These are phyloP conservation scores for Mallateleia sp. DNA, from an alignment of 2,888 invertebrate genomes.

Conservation along the genomic window DNA sequence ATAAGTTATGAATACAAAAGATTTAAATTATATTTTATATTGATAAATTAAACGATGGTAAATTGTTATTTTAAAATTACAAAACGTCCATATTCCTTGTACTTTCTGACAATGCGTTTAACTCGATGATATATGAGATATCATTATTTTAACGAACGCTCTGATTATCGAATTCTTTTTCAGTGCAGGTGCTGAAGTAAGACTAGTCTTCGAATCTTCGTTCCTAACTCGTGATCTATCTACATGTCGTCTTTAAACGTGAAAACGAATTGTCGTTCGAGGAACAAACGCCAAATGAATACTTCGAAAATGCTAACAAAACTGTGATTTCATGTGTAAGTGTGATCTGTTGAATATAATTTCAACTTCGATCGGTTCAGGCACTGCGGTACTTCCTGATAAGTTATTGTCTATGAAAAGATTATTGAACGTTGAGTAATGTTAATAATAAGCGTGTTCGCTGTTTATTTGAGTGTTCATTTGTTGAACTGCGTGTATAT, in stretches of 20 bases:
- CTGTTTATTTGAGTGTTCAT: constrained; percentile 35
- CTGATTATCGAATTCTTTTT: not conserved
- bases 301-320: constrained; percentile 31
- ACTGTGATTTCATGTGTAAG: constrained; percentile 49
- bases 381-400: constrained; percentile 30
- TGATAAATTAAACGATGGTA: too few species aligned
- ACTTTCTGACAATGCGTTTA: too few species aligned
- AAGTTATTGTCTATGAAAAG: constrained; percentile 35
- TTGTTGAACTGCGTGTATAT: constrained; percentile 38
- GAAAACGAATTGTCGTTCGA: constrained; percentile 22
- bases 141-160: too few species aligned
- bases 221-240: constrained; percentile 53
- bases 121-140: too few species aligned
- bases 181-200: not conserved
- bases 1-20: too few species aligned
- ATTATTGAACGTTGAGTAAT: constrained; percentile 46
- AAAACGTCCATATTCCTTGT: too few species aligned
- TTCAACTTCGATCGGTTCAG: constrained; percentile 13
- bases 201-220: constrained; percentile 58
- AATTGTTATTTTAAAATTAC: too few species aligned
- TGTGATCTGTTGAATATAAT: constrained; percentile 21
- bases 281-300: constrained; percentile 35
- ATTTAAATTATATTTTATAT: too few species aligned
- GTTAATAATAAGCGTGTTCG: constrained; percentile 17
- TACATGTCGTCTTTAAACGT: constrained; percentile 10